Evolutionary conservation across 2,888 invertebrate species (phyloP).

Genomic region (Sinhomidia bicolor): DNA sequence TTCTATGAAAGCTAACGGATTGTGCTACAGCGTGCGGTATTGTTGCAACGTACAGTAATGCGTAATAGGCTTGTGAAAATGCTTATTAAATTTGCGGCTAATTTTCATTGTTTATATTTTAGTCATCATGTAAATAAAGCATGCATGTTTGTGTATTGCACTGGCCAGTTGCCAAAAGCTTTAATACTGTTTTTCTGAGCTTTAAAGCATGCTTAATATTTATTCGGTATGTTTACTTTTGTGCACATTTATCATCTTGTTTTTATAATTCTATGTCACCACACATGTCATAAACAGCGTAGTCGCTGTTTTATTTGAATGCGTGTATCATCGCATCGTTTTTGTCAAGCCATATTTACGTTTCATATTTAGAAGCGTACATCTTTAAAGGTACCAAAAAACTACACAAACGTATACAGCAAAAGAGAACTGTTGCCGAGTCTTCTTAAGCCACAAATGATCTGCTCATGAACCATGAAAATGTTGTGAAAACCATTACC

Average conservation of each 20-base stretch:
- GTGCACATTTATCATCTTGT: neutral
- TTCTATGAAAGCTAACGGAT: neutral
- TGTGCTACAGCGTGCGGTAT: neutral
- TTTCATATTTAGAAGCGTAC: neutral
- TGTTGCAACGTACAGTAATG: too few relatives aligned
- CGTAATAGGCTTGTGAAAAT: too few relatives aligned
- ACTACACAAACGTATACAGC: neutral
- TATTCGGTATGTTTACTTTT: neutral
- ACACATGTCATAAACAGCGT: neutral
- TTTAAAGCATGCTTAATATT: neutral
- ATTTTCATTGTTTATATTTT: neutral
- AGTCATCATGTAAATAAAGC: neutral
- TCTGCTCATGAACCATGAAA: constrained; percentile 49
- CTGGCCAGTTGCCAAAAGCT: too few relatives aligned
- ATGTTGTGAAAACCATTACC: constrained; percentile 44
- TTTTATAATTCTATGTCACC: neutral
- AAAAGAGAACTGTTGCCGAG: neutral
- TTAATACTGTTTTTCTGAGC: too few relatives aligned
- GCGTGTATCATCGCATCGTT: too few relatives aligned
- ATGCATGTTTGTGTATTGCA: too few relatives aligned
- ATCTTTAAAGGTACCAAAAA: constrained; percentile 8
- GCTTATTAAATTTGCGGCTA: neutral
- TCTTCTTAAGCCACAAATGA: constrained; percentile 29
- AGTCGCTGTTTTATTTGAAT: too few relatives aligned
- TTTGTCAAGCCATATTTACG: neutral